These are phyloP conservation scores for Planococcus citri DNA, from an alignment of 1,140 invertebrate genomes.

Conservation along the genomic window DNA sequence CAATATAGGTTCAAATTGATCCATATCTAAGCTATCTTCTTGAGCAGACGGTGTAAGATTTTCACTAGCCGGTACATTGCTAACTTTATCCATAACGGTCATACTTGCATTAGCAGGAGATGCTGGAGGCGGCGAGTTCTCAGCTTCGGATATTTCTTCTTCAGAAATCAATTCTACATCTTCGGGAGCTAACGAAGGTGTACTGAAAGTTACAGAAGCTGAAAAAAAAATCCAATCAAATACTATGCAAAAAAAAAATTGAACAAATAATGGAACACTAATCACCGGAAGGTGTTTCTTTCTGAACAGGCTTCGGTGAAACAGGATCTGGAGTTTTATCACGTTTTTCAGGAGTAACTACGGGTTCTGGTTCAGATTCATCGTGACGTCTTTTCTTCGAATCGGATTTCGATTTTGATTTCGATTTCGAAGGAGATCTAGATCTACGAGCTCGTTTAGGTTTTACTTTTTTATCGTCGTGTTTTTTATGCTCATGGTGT, in stretches of 20 bases:
- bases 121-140: not conserved
- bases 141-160: conserved; percentile 9
- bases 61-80: not conserved
- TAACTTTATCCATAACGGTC: not conserved
- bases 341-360: not conserved
- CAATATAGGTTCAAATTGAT: conserved; percentile 12
- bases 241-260: too few species aligned
- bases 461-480: conserved; percentile 6
- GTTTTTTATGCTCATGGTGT: not conserved
- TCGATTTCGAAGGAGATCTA: not conserved
- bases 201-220: not conserved
- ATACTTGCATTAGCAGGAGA: not conserved
- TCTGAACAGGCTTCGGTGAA: too few species aligned
- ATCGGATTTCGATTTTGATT: not conserved
- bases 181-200: conserved; percentile 8
- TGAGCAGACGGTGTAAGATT: not conserved
- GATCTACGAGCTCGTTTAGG: not conserved
- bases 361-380: not conserved
- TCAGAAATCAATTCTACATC: conserved; percentile 8
- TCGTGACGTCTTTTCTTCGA: not conserved
- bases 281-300: too few species aligned
- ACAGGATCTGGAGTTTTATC: not conserved
- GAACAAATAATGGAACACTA: not conserved
- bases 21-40: conserved; percentile 12
- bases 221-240: not conserved